These are phyloP conservation scores for Marronus borbonicus DNA, from an alignment of 2,888 invertebrate genomes.

Conservation along the genomic window DNA sequence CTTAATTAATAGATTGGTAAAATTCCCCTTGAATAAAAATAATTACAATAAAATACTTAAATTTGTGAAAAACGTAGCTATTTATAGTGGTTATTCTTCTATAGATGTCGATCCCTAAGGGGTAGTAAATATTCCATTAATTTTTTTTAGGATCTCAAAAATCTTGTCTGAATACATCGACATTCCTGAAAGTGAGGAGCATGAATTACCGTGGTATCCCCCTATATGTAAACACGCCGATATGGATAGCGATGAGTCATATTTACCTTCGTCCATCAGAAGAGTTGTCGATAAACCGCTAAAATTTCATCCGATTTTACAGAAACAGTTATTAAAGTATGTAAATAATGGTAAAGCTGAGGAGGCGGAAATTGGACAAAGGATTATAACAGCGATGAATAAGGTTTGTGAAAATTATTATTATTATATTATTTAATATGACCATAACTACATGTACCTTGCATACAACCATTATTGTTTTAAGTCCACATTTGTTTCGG, in stretches of 20 bases:
- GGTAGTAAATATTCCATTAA: too few relatives aligned
- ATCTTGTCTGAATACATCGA: constrained; percentile 78
- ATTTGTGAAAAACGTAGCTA: too few relatives aligned
- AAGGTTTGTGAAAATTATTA: constrained; percentile 69
- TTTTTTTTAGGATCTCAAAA: constrained; percentile 68
- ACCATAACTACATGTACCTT: too few relatives aligned
- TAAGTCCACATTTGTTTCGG: too few relatives aligned
- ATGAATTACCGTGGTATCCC: constrained; percentile 85
- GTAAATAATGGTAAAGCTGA: constrained; percentile 68
- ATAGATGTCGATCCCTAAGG: too few relatives aligned
- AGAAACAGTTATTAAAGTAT: constrained; percentile 65
- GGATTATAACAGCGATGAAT: constrained; percentile 81
- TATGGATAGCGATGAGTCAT: constrained; percentile 59
- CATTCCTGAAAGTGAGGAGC: constrained; percentile 75
- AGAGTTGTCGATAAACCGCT: constrained; percentile 61
- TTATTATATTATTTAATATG: too few relatives aligned
- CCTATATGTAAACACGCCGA: constrained; percentile 75
- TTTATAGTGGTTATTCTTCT: too few relatives aligned
- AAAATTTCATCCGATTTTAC: constrained; percentile 62
- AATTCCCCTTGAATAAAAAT: too few relatives aligned
- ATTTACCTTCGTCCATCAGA: constrained; percentile 66
- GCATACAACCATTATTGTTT: too few relatives aligned
- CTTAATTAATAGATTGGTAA: too few relatives aligned
- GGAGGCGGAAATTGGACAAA: constrained; percentile 84
- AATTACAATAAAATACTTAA: too few relatives aligned